A percentile compares a stretch with the other conserved stretches of the same genome.
Evolutionary conservation across 2,797 vertebrate genomes (phyloP).

Genomic region (Bucorvus abyssinicus): DNA sequence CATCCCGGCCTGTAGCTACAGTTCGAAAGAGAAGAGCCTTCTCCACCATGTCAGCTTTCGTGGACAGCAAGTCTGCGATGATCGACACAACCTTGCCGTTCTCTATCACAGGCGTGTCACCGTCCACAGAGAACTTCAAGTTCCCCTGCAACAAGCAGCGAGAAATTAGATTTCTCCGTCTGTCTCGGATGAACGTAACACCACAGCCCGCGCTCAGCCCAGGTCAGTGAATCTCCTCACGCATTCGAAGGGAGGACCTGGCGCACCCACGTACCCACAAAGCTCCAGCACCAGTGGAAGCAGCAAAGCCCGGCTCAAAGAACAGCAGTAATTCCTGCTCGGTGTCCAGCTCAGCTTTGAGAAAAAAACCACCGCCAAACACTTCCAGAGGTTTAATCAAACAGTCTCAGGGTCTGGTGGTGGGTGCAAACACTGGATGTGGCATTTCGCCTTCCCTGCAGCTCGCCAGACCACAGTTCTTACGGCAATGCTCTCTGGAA

Average conservation of each 20-base stretch:
- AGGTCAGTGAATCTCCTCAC: not conserved
- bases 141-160: constrained; percentile 82
- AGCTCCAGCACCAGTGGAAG: not conserved
- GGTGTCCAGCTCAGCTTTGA: not conserved
- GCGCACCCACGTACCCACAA: not conserved
- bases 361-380: not conserved
- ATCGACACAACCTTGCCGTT: constrained; percentile 83
- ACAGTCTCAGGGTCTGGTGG: not conserved
- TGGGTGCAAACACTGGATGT: not conserved
- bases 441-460: not conserved
- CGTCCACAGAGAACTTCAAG: constrained; percentile 88
- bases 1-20: constrained; percentile 90
- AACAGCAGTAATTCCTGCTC: not conserved
- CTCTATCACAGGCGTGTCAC: constrained; percentile 89
- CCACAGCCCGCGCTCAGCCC: too few species aligned
- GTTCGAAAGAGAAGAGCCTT: constrained; percentile 96
- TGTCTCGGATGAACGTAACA: too few species aligned
- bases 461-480: not conserved
- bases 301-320: not conserved
- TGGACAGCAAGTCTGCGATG: constrained; percentile 86
- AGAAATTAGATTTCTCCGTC: not conserved
- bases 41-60: constrained; percentile 88
- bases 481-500: not conserved
- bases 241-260: too few species aligned
- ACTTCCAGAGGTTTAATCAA: not conserved